Evolutionary conservation across 2,797 vertebrate species (phyloP).

Genomic region (Takifugu ocellatus): DNA sequence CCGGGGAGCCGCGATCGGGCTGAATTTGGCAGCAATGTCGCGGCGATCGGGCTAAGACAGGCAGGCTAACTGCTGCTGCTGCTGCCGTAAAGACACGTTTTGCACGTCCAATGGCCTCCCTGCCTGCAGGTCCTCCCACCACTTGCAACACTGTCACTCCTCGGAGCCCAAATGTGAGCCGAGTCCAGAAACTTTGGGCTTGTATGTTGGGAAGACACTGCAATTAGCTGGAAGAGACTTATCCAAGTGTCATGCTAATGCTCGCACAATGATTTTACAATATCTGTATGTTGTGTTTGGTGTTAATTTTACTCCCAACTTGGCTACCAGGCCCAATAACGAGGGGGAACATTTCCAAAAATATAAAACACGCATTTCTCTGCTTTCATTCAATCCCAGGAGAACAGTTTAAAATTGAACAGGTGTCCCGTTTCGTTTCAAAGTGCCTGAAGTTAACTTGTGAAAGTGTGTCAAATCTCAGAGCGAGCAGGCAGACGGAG

Average conservation of each 20-base stretch:
- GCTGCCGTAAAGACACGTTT: conserved; percentile 53
- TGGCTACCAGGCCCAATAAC: too few relatives aligned
- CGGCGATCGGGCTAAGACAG: conserved; percentile 14
- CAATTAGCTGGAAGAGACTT: too few relatives aligned
- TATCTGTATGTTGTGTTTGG: too few relatives aligned
- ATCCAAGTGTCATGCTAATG: too few relatives aligned
- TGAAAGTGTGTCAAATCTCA: conserved; percentile 45
- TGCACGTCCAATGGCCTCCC: conserved; percentile 63
- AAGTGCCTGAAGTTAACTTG: background rate
- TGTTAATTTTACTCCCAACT: too few relatives aligned
- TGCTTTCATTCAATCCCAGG: too few relatives aligned
- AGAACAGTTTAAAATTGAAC: too few relatives aligned
- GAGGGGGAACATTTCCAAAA: too few relatives aligned
- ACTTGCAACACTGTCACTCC: conserved; percentile 20
- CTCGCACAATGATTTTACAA: too few relatives aligned
- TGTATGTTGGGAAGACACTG: too few relatives aligned
- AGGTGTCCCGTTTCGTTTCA: too few relatives aligned
- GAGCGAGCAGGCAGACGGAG: conserved; percentile 13
- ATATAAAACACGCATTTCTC: too few relatives aligned
- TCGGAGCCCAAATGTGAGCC: conserved; percentile 21
- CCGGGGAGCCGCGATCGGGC: background rate
- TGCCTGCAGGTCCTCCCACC: conserved; percentile 65
- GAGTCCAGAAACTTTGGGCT: background rate
- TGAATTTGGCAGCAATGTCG: background rate
- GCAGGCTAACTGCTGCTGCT: conserved; percentile 40